Conservation (phyloP, 2,797 vertebrate species). For the Dendrocincla tyrannina region DNA sequence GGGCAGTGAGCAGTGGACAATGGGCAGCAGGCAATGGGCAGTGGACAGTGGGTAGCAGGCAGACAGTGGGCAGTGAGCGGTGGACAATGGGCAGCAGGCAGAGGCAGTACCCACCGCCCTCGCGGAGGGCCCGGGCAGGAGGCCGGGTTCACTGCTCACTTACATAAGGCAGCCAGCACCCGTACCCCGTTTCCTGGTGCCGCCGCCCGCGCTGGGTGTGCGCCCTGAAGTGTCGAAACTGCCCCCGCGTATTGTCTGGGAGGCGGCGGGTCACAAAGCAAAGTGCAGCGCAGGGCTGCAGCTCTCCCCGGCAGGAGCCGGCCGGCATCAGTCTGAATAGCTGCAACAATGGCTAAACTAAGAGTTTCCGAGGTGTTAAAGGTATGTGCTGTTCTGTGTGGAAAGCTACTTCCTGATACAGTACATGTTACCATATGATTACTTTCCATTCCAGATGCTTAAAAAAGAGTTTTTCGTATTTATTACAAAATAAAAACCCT, state of each 20-base stretch:
- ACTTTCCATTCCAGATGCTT: background rate
- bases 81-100: no score
- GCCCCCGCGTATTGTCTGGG: background rate
- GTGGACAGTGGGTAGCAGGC: no score
- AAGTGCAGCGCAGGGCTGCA: background rate
- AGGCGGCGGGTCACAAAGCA: background rate
- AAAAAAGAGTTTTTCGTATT: background rate
- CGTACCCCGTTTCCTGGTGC: background rate
- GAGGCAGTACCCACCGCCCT: no score
- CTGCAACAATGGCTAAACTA: background rate
- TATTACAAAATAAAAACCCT: background rate
- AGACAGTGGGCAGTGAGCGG: no score
- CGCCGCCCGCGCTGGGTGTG: background rate
- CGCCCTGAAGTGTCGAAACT: conserved; percentile 11
- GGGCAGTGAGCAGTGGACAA: no score
- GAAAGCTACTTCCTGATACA: accelerated
- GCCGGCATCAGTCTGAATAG: background rate
- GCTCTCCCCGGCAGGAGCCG: background rate
- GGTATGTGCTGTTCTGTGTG: background rate
- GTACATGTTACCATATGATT: accelerated
- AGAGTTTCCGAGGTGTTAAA: background rate
- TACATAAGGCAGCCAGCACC: background rate
- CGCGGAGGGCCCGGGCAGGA: no score
- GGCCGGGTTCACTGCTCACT: background rate
- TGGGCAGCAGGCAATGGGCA: no score